Conservation (phyloP, 2,797 vertebrate species). For the Coranthus polyacanthus region DNA sequence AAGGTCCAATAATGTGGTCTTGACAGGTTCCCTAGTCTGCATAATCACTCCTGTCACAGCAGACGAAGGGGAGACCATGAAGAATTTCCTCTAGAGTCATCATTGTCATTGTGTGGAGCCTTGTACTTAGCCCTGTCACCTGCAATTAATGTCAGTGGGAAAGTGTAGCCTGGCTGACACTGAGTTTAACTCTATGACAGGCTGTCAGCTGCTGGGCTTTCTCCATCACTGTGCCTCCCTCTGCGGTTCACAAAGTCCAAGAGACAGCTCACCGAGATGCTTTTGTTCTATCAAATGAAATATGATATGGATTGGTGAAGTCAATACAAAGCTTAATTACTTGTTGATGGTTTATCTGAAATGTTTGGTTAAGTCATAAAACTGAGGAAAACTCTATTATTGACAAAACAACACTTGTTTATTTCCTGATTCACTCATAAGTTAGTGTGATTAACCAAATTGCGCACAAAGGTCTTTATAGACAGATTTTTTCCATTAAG, state of each 20-base stretch:
- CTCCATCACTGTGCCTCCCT: conserved; percentile 45
- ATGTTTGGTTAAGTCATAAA: background rate
- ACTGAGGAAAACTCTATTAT: background rate
- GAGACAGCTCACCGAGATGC: background rate
- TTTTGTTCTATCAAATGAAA: background rate
- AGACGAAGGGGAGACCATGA: conserved; percentile 60
- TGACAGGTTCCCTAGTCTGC: conserved; percentile 62
- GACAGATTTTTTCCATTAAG: too few relatives aligned
- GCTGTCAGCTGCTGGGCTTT: conserved; percentile 58
- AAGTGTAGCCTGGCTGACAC: conserved; percentile 64
- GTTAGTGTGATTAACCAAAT: too few relatives aligned
- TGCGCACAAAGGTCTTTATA: too few relatives aligned
- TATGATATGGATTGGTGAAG: background rate
- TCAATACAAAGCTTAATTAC: background rate
- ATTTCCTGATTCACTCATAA: too few relatives aligned
- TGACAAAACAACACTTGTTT: too few relatives aligned
- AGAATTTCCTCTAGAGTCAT: conserved; percentile 78
- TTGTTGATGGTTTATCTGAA: background rate
- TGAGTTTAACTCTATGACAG: conserved; percentile 72
- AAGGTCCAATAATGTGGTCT: conserved; percentile 30
- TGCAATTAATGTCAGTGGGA: conserved; percentile 79
- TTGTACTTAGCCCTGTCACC: conserved; percentile 82
- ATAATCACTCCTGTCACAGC: conserved; percentile 78
- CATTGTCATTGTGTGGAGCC: conserved; percentile 72
- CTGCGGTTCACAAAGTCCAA: conserved; percentile 41